phyloP scores from a whole-genome alignment of 1,140 invertebrate species.

The Magallana gigas region DNA sequence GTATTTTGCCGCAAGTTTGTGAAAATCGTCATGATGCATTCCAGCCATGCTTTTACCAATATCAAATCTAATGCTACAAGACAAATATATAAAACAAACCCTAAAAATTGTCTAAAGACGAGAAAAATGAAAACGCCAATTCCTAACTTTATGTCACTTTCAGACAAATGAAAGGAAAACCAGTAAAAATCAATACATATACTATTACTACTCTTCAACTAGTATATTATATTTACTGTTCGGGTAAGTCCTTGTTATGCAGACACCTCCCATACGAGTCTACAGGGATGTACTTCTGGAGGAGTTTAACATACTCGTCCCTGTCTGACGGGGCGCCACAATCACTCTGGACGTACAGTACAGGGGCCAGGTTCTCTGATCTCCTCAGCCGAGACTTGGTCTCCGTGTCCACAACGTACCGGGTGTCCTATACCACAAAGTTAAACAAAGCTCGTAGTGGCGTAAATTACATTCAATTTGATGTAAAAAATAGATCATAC shows the following conservation, averaged over 20 bases:
- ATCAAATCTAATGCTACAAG: slow-evolving; percentile 11
- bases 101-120: not conserved
- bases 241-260: slow-evolving; percentile 84
- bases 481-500: no score
- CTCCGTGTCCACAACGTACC: slow-evolving; percentile 82
- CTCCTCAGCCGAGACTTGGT: slow-evolving; percentile 82
- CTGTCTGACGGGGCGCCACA: slow-evolving; percentile 89
- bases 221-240: slow-evolving; percentile 78
- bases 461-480: no score
- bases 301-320: slow-evolving; percentile 85
- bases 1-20: slow-evolving; percentile 85
- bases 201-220: no score
- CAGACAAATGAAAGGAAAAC: not conserved
- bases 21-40: slow-evolving; percentile 83
- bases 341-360: slow-evolving; percentile 89
- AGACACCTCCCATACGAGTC: slow-evolving; percentile 78
- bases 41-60: slow-evolving; percentile 65
- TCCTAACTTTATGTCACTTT: not conserved
- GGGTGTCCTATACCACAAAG: slow-evolving; percentile 73
- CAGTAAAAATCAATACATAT: no score
- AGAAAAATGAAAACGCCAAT: not conserved
- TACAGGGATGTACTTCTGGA: slow-evolving; percentile 86
- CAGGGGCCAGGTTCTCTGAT: slow-evolving; percentile 81
- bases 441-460: no score
- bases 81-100: not conserved